A percentile compares a stretch with the other conserved stretches of the same genome.
Evolutionary conservation across 2,888 invertebrate genomes (phyloP).

Genomic region (Diachrysia chrysitis): DNA sequence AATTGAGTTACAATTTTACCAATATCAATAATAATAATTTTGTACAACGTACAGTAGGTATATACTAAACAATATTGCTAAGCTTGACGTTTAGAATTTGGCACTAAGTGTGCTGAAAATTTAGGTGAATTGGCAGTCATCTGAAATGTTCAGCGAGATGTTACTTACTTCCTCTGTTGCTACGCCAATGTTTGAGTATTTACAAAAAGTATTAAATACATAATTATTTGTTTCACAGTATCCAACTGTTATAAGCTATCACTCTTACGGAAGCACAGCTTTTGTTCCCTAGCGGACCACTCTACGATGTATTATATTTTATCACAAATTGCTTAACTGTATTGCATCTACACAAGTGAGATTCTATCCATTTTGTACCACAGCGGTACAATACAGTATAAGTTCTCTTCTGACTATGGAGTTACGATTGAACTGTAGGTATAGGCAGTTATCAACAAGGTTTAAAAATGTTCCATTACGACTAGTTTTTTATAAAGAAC

Average conservation of each 20-base stretch:
- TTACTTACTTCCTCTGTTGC: not conserved
- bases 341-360: not conserved
- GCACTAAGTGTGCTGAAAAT: slow-evolving; percentile 17
- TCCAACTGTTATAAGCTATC: not conserved
- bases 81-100: slow-evolving; percentile 27
- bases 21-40: not conserved
- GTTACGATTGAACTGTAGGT: not conserved
- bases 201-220: slow-evolving; percentile 13
- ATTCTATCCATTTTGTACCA: too few relatives aligned
- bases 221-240: slow-evolving; percentile 19
- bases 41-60: not conserved
- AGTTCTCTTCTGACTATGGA: not conserved
- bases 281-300: slow-evolving; percentile 19
- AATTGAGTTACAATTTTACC: not conserved
- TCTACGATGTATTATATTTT: slow-evolving; percentile 33
- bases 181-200: not conserved
- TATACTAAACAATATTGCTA: slow-evolving; percentile 25
- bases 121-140: slow-evolving; percentile 27
- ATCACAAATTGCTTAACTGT: slow-evolving; percentile 38
- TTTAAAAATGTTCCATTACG: slow-evolving; percentile 47
- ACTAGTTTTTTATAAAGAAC: slow-evolving; percentile 46
- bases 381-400: not conserved
- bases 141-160: slow-evolving; percentile 31
- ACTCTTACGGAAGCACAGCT: slow-evolving; percentile 15
- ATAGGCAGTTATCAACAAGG: not conserved